Conservation (phyloP, 2,797 vertebrate species). For the Threskiornis aethiopicus region DNA sequence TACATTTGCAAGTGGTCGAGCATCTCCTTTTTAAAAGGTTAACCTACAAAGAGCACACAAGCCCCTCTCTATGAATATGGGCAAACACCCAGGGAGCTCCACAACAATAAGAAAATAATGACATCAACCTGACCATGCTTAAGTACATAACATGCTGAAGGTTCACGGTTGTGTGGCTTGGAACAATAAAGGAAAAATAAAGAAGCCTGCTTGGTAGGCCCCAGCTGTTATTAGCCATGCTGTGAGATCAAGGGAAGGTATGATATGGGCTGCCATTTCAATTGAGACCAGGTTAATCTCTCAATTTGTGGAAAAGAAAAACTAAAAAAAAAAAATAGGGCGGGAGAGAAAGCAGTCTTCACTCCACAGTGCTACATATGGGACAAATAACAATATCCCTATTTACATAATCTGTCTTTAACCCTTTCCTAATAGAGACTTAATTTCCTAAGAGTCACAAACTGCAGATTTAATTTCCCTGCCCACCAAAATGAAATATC, state of each 20-base stretch:
- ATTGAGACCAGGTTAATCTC: constrained; percentile 88
- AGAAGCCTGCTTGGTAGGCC: constrained; percentile 78
- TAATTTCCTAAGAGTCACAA: constrained; percentile 64
- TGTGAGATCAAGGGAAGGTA: constrained; percentile 84
- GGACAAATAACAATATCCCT: constrained; percentile 56
- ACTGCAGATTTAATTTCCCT: constrained; percentile 64
- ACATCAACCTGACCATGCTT: constrained; percentile 90
- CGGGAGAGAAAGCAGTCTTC: constrained; percentile 47
- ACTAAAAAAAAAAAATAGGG: constrained; percentile 17
- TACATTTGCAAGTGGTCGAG: constrained; percentile 86
- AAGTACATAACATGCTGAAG: constrained; percentile 90
- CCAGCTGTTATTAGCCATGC: constrained; percentile 88
- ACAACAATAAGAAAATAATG: constrained; percentile 92
- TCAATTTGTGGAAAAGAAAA: constrained; percentile 80
- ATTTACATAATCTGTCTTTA: constrained; percentile 77
- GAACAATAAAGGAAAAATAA: constrained; percentile 86
- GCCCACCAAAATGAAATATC: constrained; percentile 42
- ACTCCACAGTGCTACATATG: constrained; percentile 50
- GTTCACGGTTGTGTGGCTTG: constrained; percentile 88
- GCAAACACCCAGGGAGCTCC: constrained; percentile 88
- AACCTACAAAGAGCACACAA: constrained; percentile 86
- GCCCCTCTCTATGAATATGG: constrained; percentile 80
- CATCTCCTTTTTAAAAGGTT: constrained; percentile 87
- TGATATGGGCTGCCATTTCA: constrained; percentile 86
- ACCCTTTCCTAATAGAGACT: constrained; percentile 70